Evolutionary conservation across 2,797 vertebrate genomes (phyloP), one percentile per base, ranked within the genome.

Genomic region (Gila robusta): DNA sequence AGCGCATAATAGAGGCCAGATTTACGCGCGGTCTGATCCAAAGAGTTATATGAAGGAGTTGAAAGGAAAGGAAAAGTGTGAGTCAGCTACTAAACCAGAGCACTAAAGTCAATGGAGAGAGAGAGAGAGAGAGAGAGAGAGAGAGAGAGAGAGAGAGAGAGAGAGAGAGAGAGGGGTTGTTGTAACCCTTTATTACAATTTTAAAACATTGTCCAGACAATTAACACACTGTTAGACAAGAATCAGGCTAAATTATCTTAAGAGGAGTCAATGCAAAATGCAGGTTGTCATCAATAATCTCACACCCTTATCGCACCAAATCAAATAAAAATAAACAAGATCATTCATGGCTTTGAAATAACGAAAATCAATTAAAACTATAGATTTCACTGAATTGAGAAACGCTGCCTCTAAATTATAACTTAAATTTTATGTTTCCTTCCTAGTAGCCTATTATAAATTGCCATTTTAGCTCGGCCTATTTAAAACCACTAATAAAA

Each of bases 1-100:
- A 44, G 81, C 0, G 8, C 19, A 6, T 86, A 92, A 89, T 79
- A 19, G 78, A 86, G 71, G 82, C 72, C 89, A 91, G 81, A 92
- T 52, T 71, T 23, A 17, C 0, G 5, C 10, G 56, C 52, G 14
- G 66, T 85, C 70, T 44, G 79, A 47, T 56, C 90, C 86, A 89
- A 74, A 90, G 56, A 76, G 77, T 72, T 17, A 23, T 32, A 66
- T 52, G 39, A 47, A 59, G 66, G 41, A 56, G 37, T 44, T 17
- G 28, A 83, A 44, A 72, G n/a, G 47, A 49, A 49, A 49, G 37
- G 5, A 81, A 39, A 70, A 52, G 66, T 70, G 64, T 32, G 23
- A 70, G 64, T 59, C 76, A 49, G 26, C 62, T 80, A 64, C 41
- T 67, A 67, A 47, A 67, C 26, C 19, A 66, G 67, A 52, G 14